Evolutionary conservation across 2,797 vertebrate genomes (phyloP), one percentile per base, ranked within the genome.

Genomic region (Otolemur crassicaudatus): DNA sequence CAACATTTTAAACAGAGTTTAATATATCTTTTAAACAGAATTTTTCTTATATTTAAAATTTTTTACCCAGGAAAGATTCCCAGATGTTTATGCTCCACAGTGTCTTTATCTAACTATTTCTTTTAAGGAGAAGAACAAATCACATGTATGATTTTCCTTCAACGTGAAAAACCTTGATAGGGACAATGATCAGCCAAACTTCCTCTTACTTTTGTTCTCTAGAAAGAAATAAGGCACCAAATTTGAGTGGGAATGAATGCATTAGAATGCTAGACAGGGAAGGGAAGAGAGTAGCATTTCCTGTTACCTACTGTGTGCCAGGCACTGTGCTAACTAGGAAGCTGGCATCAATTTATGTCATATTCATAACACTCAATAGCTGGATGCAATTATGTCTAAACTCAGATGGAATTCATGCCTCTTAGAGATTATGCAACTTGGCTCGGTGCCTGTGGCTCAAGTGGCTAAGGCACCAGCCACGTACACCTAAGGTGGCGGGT

Each of bases 21-120:
- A 37, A 37, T 3, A 10, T 93, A 23, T 85, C 16, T 89, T 88
- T 49, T 19, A 17, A 84, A 25, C 20, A 31, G 43, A 53, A 25
- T 69, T 80, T 84, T 75, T 40, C 20, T 87, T 58, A 31, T 34
- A 27, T 37, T 92, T 77, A 82, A 79, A 86, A 75, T 46, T 88
- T 10, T 90, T 94, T 60, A 53, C 75, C 46, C 20, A 22, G 49
- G 72, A 87, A 49, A 90, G 58, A 92, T 63, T 40, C 83, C 40
- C 81, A 90, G 70, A 53, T 79, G 34, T 56, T 49, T 79, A 7
- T 69, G 40, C 25, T 53, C 69, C 8, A 20, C 46, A 63, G n/a
- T 83, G 31, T 76, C 86, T 70, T 61, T 86, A 70, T 69, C 29
- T 63, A 90, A 88, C 60, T 63, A 72, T 53, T 84, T 91, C n/a